Evolutionary conservation across 2,797 vertebrate species (phyloP).

Genomic region (Eurystomus glaucurus): DNA sequence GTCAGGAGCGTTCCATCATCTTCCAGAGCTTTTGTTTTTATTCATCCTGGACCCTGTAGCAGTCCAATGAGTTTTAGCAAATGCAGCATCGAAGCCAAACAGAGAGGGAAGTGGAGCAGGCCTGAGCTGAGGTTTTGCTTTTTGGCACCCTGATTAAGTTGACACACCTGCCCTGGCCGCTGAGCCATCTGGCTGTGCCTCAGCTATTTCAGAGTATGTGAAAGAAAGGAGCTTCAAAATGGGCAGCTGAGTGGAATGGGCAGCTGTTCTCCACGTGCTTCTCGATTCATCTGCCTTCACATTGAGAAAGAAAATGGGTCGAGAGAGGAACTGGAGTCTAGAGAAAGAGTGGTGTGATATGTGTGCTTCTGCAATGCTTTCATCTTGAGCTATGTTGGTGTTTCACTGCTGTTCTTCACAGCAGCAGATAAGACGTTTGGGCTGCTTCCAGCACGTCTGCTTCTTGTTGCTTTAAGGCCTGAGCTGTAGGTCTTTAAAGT

Average conservation of each 20-base stretch:
- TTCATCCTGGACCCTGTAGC: background rate
- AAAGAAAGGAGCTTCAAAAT: background rate
- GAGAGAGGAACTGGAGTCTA: background rate
- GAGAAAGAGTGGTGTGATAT: background rate
- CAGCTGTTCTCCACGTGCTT: background rate
- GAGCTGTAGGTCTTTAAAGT: background rate
- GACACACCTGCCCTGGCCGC: background rate
- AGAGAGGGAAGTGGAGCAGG: background rate
- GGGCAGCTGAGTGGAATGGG: background rate
- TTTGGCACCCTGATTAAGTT: background rate
- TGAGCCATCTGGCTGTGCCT: background rate
- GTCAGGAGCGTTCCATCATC: background rate
- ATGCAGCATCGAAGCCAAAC: background rate
- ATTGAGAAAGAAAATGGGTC: background rate
- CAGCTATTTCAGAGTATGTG: background rate
- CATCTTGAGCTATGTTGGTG: background rate
- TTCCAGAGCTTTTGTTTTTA: constrained; percentile 21
- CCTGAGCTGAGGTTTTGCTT: background rate
- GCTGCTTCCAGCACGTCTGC: background rate
- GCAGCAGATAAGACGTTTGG: background rate
- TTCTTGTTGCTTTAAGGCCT: background rate
- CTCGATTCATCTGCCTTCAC: background rate
- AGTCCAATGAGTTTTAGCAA: background rate
- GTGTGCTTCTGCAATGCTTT: background rate
- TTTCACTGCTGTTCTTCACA: background rate